phyloP scores from a whole-genome alignment of 2,888 invertebrate genomes.

The Tetragnatha montana region DNA sequence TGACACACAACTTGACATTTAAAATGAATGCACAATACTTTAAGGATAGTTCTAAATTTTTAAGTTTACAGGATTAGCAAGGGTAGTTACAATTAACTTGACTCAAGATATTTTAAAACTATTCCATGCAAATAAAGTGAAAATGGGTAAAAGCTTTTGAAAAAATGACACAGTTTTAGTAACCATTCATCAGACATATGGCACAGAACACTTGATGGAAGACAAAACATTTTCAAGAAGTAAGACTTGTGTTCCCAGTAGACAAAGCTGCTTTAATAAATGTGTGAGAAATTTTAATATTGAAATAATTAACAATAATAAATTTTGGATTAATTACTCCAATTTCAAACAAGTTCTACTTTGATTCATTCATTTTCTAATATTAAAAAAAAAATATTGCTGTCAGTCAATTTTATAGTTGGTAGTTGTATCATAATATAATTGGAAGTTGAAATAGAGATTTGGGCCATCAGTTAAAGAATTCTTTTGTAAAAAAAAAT shows the following conservation, averaged over 20 bases:
- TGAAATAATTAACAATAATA: not conserved
- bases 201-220: not conserved
- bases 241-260: not conserved
- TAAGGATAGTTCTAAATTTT: not conserved
- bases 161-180: not conserved
- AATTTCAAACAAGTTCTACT: not conserved
- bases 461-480: too few species aligned
- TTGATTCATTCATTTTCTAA: not conserved
- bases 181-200: not conserved
- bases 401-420: not conserved
- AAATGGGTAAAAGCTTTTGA: not conserved
- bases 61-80: too few species aligned
- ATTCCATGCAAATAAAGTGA: not conserved
- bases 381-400: conserved; percentile 1
- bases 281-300: not conserved
- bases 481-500: too few species aligned
- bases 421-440: too few species aligned
- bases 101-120: not conserved
- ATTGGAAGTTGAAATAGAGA: too few species aligned
- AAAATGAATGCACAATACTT: not conserved
- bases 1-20: not conserved
- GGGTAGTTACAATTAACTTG: not conserved
- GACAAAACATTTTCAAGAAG: not conserved
- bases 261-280: not conserved
- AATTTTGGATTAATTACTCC: not conserved